Evolutionary conservation across 2,113 vertebrate genomes (phyloP).

Genomic region (Beaufortia kweichowensis): DNA sequence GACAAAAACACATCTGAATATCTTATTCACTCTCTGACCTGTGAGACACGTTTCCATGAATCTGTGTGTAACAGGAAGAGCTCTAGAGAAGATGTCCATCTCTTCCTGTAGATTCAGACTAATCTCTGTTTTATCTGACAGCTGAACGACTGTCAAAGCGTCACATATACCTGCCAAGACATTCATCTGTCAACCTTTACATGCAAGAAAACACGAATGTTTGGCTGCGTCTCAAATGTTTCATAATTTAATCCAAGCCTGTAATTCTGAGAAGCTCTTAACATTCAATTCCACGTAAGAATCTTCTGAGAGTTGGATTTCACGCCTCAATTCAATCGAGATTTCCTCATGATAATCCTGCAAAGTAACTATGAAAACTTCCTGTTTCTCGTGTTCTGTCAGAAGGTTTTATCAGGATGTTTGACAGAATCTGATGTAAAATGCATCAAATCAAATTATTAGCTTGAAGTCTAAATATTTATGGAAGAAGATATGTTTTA

Average conservation of each 20-base stretch:
- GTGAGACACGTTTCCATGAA: not conserved
- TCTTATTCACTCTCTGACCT: too few relatives aligned
- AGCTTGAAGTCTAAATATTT: too few relatives aligned
- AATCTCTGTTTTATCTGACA: constrained; percentile 33
- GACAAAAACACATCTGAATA: too few relatives aligned
- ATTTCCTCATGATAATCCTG: constrained; percentile 10
- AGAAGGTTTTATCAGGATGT: too few relatives aligned
- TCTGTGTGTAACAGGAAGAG: not conserved
- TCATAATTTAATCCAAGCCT: not conserved
- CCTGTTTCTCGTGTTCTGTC: constrained; percentile 55
- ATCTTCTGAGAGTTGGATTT: not conserved
- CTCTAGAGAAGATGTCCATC: not conserved
- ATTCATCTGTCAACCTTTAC: constrained; percentile 46
- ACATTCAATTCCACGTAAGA: constrained; percentile 33
- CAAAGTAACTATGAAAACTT: constrained; percentile 16
- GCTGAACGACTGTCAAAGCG: constrained; percentile 44
- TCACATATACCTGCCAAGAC: constrained; percentile 57
- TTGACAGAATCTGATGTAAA: too few relatives aligned
- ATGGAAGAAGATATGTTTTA: constrained; percentile 5
- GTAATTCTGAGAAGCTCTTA: not conserved
- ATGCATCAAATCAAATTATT: too few relatives aligned
- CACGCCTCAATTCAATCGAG: not conserved
- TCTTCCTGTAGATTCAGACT: not conserved
- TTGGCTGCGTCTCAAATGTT: not conserved
- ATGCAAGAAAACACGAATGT: not conserved